phyloP scores from a whole-genome alignment of 2,888 invertebrate species.

The Lithophane ornitopus region DNA sequence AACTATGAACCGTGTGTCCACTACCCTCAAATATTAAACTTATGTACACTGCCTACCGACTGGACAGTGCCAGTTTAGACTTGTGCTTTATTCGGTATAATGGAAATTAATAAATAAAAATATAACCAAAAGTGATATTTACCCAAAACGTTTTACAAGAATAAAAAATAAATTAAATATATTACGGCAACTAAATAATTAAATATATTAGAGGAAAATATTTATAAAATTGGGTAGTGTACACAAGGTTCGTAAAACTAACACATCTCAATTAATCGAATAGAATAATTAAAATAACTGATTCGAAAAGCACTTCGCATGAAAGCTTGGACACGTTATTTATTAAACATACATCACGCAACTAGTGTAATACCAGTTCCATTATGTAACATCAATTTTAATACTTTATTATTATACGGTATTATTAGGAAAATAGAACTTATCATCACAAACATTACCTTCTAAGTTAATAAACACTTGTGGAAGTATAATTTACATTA shows the following conservation, averaged over 20 bases:
- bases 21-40: constrained; percentile 30
- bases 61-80: constrained; percentile 52
- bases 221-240: constrained; percentile 52
- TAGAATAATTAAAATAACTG: constrained; percentile 51
- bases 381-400: constrained; percentile 55
- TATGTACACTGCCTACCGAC: constrained; percentile 49
- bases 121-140: constrained; percentile 57
- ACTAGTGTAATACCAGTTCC: constrained; percentile 54
- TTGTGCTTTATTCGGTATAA: constrained; percentile 57
- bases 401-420: constrained; percentile 57
- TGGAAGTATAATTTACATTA: constrained; percentile 50
- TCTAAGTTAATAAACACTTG: constrained; percentile 50
- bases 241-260: constrained; percentile 37
- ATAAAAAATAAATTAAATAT: constrained; percentile 46
- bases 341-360: constrained; percentile 55
- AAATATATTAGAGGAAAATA: constrained; percentile 58
- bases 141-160: constrained; percentile 53
- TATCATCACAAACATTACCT: constrained; percentile 64
- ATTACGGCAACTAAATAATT: constrained; percentile 42
- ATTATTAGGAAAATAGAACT: constrained; percentile 61
- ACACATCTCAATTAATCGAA: constrained; percentile 55
- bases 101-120: constrained; percentile 41
- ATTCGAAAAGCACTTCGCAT: constrained; percentile 52
- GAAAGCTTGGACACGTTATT: constrained; percentile 60
- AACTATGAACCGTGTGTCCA: constrained; percentile 44